Evolutionary conservation across 2,888 invertebrate genomes (phyloP).

Genomic region (Peribatodes rhomboidaria): DNA sequence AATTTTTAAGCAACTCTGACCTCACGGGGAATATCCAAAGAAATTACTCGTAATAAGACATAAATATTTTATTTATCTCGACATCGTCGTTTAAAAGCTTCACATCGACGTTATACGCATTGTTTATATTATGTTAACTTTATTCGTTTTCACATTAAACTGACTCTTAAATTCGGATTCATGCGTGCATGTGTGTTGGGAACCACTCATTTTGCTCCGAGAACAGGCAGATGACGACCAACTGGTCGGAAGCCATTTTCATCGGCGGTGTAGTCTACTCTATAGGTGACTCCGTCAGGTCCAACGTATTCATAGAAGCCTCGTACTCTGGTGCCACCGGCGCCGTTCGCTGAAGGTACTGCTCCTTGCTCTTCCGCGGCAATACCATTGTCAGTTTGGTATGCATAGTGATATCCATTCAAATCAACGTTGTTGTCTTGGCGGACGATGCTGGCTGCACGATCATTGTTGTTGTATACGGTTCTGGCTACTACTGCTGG

Average conservation of each 20-base stretch:
- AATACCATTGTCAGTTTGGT: conserved; percentile 89
- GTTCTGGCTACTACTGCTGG: conserved; percentile 43
- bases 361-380: conserved; percentile 88
- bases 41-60: conserved; percentile 22
- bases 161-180: neutral
- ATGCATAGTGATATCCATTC: conserved; percentile 87
- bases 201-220: conserved; percentile 41
- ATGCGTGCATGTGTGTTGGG: neutral
- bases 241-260: conserved; percentile 86
- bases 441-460: conserved; percentile 84
- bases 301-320: conserved; percentile 90
- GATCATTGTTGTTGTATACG: conserved; percentile 73
- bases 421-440: conserved; percentile 80
- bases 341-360: conserved; percentile 80
- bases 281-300: conserved; percentile 86
- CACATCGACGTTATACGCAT: conserved; percentile 5
- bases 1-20: conserved; percentile 35
- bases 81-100: conserved; percentile 2
- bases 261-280: conserved; percentile 87
- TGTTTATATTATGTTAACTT: conserved; percentile 2
- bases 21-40: conserved; percentile 28
- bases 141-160: conserved; percentile 3
- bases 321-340: conserved; percentile 85
- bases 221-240: conserved; percentile 82
- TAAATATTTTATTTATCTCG: conserved; percentile 28